Percentiles rank a stretch among this genome's conserved stretches.
phyloP scores from a whole-genome alignment of 2,888 invertebrate species.

The Andrena dorsata region DNA sequence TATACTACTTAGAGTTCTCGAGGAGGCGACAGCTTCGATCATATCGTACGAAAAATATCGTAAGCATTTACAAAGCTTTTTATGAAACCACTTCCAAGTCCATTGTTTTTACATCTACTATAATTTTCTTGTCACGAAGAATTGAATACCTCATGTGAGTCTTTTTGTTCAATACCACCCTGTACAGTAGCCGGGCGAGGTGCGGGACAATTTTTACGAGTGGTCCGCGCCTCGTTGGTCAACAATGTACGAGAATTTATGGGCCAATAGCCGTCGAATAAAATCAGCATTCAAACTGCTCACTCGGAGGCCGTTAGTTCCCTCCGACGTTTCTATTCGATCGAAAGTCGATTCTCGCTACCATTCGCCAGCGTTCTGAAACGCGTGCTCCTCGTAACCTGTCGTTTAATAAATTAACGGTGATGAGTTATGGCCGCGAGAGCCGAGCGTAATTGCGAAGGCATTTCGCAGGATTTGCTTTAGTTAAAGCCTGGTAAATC shows the following conservation, averaged over 20 bases:
- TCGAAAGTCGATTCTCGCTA: background rate
- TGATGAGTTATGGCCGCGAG: constrained; percentile 1
- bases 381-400: background rate
- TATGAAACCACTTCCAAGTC: too few relatives aligned
- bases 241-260: constrained; percentile 58
- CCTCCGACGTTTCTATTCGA: constrained; percentile 28
- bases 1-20: too few relatives aligned
- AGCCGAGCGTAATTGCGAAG: background rate
- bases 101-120: too few relatives aligned
- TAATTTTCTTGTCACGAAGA: background rate
- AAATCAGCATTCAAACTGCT: constrained; percentile 21
- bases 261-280: constrained; percentile 39
- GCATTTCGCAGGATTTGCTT: background rate
- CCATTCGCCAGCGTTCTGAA: background rate
- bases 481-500: background rate
- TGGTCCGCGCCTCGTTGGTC: constrained; percentile 19
- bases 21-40: too few relatives aligned
- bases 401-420: constrained; percentile 39
- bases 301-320: constrained; percentile 22
- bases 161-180: background rate
- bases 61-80: too few relatives aligned
- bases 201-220: constrained; percentile 59
- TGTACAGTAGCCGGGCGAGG: background rate
- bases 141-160: background rate
- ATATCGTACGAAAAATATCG: too few relatives aligned